A percentile compares a stretch with the other conserved stretches of the same genome.
These are phyloP conservation scores for Tinea trinotella DNA, from an alignment of 2,888 invertebrate genomes.

Conservation along the genomic window DNA sequence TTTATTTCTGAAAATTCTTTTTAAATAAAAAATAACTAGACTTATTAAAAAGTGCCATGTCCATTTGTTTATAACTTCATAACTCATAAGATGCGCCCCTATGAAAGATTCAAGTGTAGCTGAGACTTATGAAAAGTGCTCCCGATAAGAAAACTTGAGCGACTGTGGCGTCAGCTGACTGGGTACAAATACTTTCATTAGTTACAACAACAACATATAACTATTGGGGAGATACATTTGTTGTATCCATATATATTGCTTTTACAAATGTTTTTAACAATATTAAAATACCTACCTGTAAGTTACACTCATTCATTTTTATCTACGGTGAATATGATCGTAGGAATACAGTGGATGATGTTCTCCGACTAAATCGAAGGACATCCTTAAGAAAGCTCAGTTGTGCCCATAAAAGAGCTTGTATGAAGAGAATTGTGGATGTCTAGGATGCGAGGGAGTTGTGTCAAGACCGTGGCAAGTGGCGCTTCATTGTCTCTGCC, in stretches of 20 bases:
- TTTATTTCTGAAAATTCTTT: background rate
- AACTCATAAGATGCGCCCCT: conserved; percentile 22
- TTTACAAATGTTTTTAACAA: background rate
- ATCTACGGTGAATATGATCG: too few relatives aligned
- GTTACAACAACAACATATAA: conserved; percentile 33
- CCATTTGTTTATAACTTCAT: background rate
- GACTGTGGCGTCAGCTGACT: conserved; percentile 49
- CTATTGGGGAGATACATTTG: conserved; percentile 7
- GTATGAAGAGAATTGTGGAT: too few relatives aligned
- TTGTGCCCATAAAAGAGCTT: too few relatives aligned
- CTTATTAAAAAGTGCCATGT: background rate
- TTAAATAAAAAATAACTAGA: background rate
- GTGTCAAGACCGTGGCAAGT: too few relatives aligned
- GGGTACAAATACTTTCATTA: conserved; percentile 31
- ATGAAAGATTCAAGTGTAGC: conserved; percentile 37
- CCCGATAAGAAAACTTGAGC: conserved; percentile 56
- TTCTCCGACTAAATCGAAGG: too few relatives aligned
- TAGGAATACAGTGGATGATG: too few relatives aligned
- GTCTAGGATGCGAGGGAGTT: too few relatives aligned
- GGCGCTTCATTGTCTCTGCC: too few relatives aligned
- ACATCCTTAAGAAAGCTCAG: too few relatives aligned
- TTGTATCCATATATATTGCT: background rate
- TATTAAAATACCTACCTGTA: too few relatives aligned
- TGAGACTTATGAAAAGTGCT: conserved; percentile 50
- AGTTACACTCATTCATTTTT: too few relatives aligned